These are phyloP conservation scores for Andricus quercusramuli DNA, from an alignment of 2,888 invertebrate genomes.

Conservation along the genomic window DNA sequence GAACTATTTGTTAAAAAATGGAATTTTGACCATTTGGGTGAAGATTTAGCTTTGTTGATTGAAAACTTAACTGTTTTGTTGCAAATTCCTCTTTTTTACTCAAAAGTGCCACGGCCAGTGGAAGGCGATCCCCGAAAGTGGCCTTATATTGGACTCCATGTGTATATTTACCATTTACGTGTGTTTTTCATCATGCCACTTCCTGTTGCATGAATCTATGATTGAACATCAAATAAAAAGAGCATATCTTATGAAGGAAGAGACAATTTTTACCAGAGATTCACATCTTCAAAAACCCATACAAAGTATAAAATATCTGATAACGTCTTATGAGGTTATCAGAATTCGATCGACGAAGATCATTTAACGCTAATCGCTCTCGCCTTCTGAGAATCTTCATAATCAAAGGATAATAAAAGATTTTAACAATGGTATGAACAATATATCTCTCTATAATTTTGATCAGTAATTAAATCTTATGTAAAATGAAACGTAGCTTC, in stretches of 20 bases:
- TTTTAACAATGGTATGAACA: neutral
- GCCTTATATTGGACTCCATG: rapidly evolving
- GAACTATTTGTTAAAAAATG: too few relatives aligned
- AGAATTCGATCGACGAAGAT: neutral
- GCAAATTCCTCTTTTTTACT: too few relatives aligned
- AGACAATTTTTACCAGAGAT: neutral
- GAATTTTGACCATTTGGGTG: too few relatives aligned
- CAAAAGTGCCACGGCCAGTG: too few relatives aligned
- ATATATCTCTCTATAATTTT: neutral
- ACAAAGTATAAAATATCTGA: neutral
- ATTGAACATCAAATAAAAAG: neutral
- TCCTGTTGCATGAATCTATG: neutral
- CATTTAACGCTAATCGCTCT: neutral
- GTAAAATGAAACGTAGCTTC: neutral
- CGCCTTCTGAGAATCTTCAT: constrained; percentile 12
- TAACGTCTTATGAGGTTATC: neutral
- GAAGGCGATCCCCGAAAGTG: too few relatives aligned
- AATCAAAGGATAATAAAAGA: neutral
- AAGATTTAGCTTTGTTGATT: too few relatives aligned
- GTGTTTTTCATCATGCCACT: neutral
- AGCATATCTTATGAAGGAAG: neutral
- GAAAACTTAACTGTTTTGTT: too few relatives aligned
- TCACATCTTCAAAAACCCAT: neutral
- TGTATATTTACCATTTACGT: too few relatives aligned
- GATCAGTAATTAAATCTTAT: constrained; percentile 23